Base-by-base conservation (phyloP, 2,797 vertebrate species). In the Todus mexicanus region DNA sequence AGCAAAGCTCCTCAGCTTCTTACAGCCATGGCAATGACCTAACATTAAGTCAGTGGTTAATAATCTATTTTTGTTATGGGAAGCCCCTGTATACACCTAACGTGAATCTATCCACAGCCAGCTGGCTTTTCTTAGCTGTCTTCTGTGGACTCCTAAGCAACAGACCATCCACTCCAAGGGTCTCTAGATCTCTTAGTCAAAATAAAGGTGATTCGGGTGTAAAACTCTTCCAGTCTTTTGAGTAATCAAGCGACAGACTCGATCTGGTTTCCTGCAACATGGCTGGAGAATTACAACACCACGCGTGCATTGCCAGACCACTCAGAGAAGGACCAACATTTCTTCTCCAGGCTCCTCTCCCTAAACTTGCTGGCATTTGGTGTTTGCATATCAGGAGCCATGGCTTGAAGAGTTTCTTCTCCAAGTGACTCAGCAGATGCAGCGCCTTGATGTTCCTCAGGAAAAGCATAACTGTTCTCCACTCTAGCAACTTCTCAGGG, bases 231-330 rank as follows among this genome's bases (percentile, higher is more conserved):
- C 33, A 27, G 8, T 14, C 15, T 77, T 76, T 66, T 45, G 25
- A 37, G 7, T 11, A 26, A 66, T 7, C 12, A 33, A 53, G 59
- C 5, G 33, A 42, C 21, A 64, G 19, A 31, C 7, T 4, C 2
- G 4, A 4, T 15, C 26, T 35, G 18, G 51, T 70, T 57, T 63
- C 37, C n/a, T 50, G 12, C 31, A 69, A 1, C 12, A 7, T 2
- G 1, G 5, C n/a, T 38, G 37, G 38, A 72, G 25, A 29, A 18
- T 10, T 18, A 9, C 0, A 0, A 26, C 21, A 38, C 22, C 11
- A 4, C 1, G 0, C 5, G 29, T n/a, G 10, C 38, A 45, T 47
- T 43, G 16, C 33, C 31, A 60, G 66, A 16, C 8, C 27, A 31
- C 1, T 2, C 16, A 51, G 38, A 57, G 25, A 74, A 91, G 33